phyloP scores from a whole-genome alignment of 2,888 invertebrate species.

The Drosophila falleni region DNA sequence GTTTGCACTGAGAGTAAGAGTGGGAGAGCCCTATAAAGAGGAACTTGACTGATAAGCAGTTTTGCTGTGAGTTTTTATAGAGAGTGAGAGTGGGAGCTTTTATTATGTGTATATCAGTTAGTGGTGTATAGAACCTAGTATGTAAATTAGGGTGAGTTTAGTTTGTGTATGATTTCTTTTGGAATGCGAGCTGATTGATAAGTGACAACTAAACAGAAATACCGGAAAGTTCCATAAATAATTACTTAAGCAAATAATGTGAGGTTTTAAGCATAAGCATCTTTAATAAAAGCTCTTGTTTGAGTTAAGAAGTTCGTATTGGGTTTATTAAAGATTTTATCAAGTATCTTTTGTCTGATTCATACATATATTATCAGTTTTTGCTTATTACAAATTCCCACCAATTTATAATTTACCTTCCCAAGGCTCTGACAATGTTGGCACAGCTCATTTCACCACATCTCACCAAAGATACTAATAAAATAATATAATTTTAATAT shows the following conservation, averaged over 20 bases:
- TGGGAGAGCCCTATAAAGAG: background rate
- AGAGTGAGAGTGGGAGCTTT: background rate
- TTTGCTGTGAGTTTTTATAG: background rate
- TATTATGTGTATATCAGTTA: background rate
- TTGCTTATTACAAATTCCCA: background rate
- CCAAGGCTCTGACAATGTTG: background rate
- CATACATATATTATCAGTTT: background rate
- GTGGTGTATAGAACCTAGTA: background rate
- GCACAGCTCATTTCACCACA: conserved; percentile 41
- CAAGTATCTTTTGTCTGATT: background rate
- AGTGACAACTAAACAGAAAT: background rate
- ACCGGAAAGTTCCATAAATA: conserved; percentile 6
- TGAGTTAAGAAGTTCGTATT: background rate
- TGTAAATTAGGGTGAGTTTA: background rate
- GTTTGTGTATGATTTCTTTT: background rate
- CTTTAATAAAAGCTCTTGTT: background rate
- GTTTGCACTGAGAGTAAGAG: background rate
- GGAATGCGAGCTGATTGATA: conserved; percentile 15
- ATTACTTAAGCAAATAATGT: conserved; percentile 19
- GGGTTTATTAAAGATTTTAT: background rate
- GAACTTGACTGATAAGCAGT: conserved; percentile 9
- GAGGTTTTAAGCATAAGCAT: background rate
- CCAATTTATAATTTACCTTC: background rate
- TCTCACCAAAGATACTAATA: conserved; percentile 51
- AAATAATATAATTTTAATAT: background rate